Base-by-base conservation (phyloP, 2,797 vertebrate species). In the Gymnoscopelus microlampas region DNA sequence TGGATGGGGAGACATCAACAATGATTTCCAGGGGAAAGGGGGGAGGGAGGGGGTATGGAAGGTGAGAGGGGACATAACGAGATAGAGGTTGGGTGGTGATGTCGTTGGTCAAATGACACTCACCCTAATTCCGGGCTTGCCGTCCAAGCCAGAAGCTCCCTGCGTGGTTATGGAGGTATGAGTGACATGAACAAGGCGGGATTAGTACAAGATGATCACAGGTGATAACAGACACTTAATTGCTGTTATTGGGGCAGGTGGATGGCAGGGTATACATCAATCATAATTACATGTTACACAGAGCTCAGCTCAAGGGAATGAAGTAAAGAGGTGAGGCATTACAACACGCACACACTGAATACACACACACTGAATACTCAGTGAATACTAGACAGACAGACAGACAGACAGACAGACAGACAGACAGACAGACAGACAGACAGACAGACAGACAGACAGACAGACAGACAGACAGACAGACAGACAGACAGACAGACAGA, bases 111-210 rank as follows among this genome's bases (percentile, higher is more conserved):
- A 86, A 68, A 63, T 95, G 88, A 91, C 90, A 96, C 97, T 99
- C 98, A 99, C 98, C 98, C 95, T 95, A 93, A 95, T 92, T 97
- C 97, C 98, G 91, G 96, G 96, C 96, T 98, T 98, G 91, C 97
- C 97, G 92, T 99, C 97, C 95, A 99, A 98, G 96, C 98, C 98
- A 94, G 97, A 98, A 91, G 97, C 96, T 95, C 97, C 98, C 97
- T 99, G 96, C 89, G 93, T 90, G 93, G 94, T 98, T 95, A 95
- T 93, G 95, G 94, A 95, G 91, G 94, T 94, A 97, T 95, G 88
- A 94, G 96, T 94, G 95, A 98, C 95, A 98, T 98, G 96, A 96
- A 98, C 91, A 94, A 90, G 94, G 96, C 87, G 90, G 89, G 92
- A 98, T 98, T 98, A 99, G 97, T 98, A 96, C 92, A 94, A 92